Percentiles rank a stretch among this genome's conserved stretches.
These are phyloP conservation scores for Intellagama lesueurii DNA, from an alignment of 2,797 vertebrate species.

Conservation along the genomic window DNA sequence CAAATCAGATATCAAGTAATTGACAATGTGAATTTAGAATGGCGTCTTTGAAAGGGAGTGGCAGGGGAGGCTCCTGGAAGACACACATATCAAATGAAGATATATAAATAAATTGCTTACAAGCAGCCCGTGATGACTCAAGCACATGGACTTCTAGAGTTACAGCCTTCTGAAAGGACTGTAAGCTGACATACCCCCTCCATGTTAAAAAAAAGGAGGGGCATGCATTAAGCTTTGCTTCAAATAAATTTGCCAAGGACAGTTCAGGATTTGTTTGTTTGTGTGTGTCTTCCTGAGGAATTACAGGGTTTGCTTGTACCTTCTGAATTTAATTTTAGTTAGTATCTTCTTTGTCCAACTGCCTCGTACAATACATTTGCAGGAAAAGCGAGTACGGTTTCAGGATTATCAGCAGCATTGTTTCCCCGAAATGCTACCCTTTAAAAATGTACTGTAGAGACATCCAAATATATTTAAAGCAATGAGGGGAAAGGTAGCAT, in stretches of 20 bases:
- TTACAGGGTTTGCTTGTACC: not conserved
- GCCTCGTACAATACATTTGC: too few relatives aligned
- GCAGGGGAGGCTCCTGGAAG: conserved; percentile 59
- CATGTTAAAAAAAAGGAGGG: conserved; percentile 13
- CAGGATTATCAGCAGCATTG: too few relatives aligned
- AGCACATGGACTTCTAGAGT: conserved; percentile 56
- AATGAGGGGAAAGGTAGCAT: not conserved
- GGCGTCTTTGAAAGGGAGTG: conserved; percentile 44
- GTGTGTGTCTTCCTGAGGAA: not conserved
- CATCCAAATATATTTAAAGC: not conserved
- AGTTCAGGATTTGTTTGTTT: not conserved
- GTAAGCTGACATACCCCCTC: not conserved
- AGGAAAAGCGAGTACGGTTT: not conserved
- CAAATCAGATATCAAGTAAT: conserved; percentile 15
- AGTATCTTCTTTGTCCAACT: not conserved
- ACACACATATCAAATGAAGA: conserved; percentile 56
- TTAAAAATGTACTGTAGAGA: not conserved
- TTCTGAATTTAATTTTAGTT: not conserved
- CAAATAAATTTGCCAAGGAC: conserved; percentile 1
- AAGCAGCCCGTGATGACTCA: conserved; percentile 44
- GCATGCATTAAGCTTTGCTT: conserved; percentile 4
- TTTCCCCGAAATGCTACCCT: too few relatives aligned
- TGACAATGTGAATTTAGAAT: conserved; percentile 41
- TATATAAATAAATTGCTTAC: conserved; percentile 49
- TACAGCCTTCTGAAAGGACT: conserved; percentile 42